Percentiles rank a stretch among this genome's conserved stretches.
phyloP scores from a whole-genome alignment of 2,113 vertebrate genomes.

The Dascyllus trimaculatus region DNA sequence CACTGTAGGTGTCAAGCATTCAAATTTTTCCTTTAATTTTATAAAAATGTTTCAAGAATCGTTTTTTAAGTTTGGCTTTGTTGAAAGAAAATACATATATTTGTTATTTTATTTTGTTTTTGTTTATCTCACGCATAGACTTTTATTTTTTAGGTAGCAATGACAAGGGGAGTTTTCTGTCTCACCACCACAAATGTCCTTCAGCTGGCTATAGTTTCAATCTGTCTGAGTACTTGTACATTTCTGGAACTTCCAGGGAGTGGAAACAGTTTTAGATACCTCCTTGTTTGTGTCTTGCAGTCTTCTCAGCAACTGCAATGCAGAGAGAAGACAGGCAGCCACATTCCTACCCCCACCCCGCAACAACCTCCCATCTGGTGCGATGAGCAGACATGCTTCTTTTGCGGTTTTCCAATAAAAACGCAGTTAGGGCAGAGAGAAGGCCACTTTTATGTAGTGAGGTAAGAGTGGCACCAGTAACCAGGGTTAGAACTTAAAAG shows the following conservation, averaged over 20 bases:
- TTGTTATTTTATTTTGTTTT: background rate
- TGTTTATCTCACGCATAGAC: background rate
- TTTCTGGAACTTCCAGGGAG: conserved; percentile 8
- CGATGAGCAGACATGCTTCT: conserved; percentile 12
- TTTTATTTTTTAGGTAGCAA: background rate
- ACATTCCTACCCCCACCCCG: background rate
- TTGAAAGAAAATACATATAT: background rate
- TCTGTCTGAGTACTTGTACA: background rate
- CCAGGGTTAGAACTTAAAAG: background rate
- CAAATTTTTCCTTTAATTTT: too few species aligned
- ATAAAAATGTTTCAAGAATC: background rate
- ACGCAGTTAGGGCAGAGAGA: background rate
- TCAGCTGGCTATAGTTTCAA: background rate
- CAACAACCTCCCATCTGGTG: conserved; percentile 35
- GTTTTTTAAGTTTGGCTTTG: background rate
- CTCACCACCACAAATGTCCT: background rate
- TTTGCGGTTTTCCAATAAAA: conserved; percentile 44
- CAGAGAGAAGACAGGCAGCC: conserved; percentile 54
- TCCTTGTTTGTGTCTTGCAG: conserved; percentile 40
- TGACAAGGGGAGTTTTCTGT: background rate
- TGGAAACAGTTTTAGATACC: conserved; percentile 26
- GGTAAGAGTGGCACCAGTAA: conserved; percentile 15
- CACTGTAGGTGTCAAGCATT: too few species aligned
- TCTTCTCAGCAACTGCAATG: conserved; percentile 66
- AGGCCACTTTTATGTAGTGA: conserved; percentile 32